phyloP scores from a whole-genome alignment of 1,140 invertebrate genomes.

The Batillaria attramentaria region DNA sequence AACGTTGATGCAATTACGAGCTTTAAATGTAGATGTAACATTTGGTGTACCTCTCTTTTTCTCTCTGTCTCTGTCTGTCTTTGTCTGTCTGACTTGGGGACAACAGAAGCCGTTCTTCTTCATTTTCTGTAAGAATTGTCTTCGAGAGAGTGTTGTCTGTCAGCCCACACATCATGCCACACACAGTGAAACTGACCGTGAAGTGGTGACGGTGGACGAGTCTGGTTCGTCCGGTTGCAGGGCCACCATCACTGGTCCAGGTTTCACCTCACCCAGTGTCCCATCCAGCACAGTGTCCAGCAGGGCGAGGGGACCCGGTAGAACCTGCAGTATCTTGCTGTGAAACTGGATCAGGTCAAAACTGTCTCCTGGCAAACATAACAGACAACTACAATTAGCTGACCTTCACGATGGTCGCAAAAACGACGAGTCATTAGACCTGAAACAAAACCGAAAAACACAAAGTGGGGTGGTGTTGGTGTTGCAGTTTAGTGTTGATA shows the following conservation, averaged over 20 bases:
- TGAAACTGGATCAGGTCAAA: no score
- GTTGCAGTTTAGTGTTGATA: no score
- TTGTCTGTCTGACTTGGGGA: conserved; percentile 80
- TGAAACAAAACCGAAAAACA: background rate
- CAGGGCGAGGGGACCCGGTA: no score
- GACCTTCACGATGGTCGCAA: no score
- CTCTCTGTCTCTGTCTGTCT: conserved; percentile 26
- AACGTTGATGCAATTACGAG: no score
- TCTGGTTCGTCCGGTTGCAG: background rate
- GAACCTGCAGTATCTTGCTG: no score
- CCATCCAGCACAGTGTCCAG: no score
- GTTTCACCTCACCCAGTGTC: conserved; percentile 65
- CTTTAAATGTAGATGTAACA: no score
- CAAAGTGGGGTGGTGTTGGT: no score
- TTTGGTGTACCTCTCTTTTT: background rate
- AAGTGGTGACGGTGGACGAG: background rate
- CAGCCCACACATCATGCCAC: conserved; percentile 24
- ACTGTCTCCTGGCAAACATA: no score
- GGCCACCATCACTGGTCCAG: conserved; percentile 50
- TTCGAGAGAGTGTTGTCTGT: conserved; percentile 73
- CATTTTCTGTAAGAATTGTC: conserved; percentile 85
- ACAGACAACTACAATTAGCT: no score
- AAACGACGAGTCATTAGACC: background rate
- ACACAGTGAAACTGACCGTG: conserved; percentile 1
- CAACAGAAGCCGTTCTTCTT: conserved; percentile 87